These are phyloP conservation scores for Diorhabda elongata DNA, from an alignment of 1,140 invertebrate genomes.

Conservation along the genomic window DNA sequence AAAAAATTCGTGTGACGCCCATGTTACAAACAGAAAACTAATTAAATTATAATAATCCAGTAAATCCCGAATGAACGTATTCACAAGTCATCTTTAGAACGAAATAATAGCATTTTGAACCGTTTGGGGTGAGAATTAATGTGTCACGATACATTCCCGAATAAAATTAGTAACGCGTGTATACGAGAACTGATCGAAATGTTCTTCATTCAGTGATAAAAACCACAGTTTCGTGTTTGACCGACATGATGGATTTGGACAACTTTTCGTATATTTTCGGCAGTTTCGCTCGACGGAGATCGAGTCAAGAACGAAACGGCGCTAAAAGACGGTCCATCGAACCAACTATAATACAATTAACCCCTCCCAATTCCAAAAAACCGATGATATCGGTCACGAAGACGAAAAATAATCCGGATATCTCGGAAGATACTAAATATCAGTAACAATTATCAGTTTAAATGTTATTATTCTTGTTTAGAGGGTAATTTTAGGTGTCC, in stretches of 20 bases:
- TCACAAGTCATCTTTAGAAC: too few species aligned
- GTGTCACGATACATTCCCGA: too few species aligned
- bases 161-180: too few species aligned
- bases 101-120: too few species aligned
- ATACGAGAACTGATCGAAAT: too few species aligned
- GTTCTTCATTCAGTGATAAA: not conserved
- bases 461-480: not conserved
- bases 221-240: not conserved
- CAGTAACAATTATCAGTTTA: not conserved
- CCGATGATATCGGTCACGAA: slow-evolving; percentile 19
- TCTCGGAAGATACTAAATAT: slow-evolving; percentile 25
- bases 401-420: slow-evolving; percentile 30
- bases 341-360: slow-evolving; percentile 38
- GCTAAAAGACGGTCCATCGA: slow-evolving; percentile 48
- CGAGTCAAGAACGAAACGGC: slow-evolving; percentile 40
- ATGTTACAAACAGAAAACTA: too few species aligned
- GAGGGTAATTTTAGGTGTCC: slow-evolving; percentile 48
- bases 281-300: slow-evolving; percentile 54
- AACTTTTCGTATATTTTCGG: slow-evolving; percentile 58
- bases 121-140: too few species aligned
- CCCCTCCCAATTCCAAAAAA: slow-evolving; percentile 27
- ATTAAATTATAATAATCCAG: too few species aligned
- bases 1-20: too few species aligned
- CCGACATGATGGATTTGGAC: slow-evolving; percentile 53
- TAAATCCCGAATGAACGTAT: too few species aligned